phyloP scores from a whole-genome alignment of 1,140 invertebrate genomes.

The Tetragonula clypearis region DNA sequence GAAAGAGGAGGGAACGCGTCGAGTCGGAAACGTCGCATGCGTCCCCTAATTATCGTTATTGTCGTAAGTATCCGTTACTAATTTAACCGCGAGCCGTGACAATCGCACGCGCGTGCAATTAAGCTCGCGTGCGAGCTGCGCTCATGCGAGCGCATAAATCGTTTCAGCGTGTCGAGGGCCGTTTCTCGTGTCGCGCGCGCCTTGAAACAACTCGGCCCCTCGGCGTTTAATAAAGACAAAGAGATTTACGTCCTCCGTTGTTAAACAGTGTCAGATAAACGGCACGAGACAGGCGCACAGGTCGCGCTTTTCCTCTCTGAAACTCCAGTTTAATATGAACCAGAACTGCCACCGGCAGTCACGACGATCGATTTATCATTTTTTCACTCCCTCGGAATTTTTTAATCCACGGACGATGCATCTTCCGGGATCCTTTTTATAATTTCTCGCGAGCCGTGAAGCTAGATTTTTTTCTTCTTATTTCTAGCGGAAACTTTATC shows the following conservation, averaged over 20 bases:
- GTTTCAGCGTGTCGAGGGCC: not conserved
- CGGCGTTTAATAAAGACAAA: constrained; percentile 19
- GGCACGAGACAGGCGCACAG: not conserved
- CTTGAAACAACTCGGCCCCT: not conserved
- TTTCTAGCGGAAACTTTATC: too few species aligned
- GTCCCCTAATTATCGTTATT: not conserved
- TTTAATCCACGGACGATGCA: not conserved
- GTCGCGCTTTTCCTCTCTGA: not conserved
- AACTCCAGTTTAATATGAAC: not conserved
- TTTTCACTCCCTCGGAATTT: too few species aligned
- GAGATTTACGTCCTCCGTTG: constrained; percentile 5
- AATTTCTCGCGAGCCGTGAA: not conserved
- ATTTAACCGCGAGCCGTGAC: constrained; percentile 3
- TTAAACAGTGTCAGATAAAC: not conserved
- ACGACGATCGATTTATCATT: not conserved
- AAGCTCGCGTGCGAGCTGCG: constrained; percentile 10
- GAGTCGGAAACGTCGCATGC: not conserved
- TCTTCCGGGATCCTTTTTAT: not conserved
- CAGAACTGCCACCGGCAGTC: not conserved
- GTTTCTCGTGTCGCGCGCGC: not conserved
- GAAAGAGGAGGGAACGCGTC: not conserved
- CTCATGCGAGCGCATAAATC: constrained; percentile 18
- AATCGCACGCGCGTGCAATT: constrained; percentile 10
- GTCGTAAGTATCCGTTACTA: not conserved
- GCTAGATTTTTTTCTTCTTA: not conserved